Evolutionary conservation across 1,140 invertebrate genomes (phyloP).

Genomic region (Plodia interpunctella): DNA sequence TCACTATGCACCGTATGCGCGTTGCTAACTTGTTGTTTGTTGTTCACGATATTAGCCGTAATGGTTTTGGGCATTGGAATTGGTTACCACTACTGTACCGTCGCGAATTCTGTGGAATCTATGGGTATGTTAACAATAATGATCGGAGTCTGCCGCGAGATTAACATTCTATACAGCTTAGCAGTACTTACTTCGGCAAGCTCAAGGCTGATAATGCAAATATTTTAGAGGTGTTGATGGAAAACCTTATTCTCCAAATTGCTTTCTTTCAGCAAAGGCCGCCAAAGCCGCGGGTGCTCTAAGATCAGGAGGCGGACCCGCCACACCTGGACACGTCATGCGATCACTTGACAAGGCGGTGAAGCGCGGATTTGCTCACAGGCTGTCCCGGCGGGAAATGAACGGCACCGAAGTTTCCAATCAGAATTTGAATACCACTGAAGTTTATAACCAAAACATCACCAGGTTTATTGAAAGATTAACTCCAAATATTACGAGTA

Average conservation of each 20-base stretch:
- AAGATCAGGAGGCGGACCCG: constrained; percentile 33
- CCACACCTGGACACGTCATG: constrained; percentile 30
- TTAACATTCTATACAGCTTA: too few relatives aligned
- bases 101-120: constrained; percentile 51
- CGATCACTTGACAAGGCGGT: constrained; percentile 43
- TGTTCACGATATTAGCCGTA: constrained; percentile 51
- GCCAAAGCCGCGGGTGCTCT: constrained; percentile 45
- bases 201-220: too few relatives aligned
- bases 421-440: background rate
- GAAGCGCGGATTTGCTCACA: constrained; percentile 35
- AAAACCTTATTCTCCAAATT: too few relatives aligned
- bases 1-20: constrained; percentile 64
- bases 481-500: too few relatives aligned
- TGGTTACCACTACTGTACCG: constrained; percentile 60
- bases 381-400: constrained; percentile 34
- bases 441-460: background rate
- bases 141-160: too few relatives aligned
- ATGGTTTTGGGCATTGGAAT: constrained; percentile 54
- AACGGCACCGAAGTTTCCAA: background rate
- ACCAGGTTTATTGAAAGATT: background rate
- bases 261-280: constrained; percentile 40
- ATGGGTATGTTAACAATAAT: constrained; percentile 37
- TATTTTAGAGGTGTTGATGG: too few relatives aligned
- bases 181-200: too few relatives aligned
- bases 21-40: constrained; percentile 55